These are phyloP conservation scores for Diglossa cyanea DNA, from an alignment of 2,797 vertebrate species.

Conservation along the genomic window DNA sequence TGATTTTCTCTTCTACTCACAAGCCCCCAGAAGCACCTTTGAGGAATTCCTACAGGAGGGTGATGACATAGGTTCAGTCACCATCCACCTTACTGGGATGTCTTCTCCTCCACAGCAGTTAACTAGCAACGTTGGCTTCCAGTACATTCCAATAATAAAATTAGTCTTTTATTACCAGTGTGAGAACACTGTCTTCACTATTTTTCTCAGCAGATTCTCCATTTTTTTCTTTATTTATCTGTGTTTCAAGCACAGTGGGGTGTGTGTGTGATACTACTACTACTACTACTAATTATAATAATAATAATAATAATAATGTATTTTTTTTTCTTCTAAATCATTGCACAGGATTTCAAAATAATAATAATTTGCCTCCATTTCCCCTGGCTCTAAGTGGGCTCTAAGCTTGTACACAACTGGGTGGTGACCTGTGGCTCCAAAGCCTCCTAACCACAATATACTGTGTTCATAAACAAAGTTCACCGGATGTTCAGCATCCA, in stretches of 20 bases:
- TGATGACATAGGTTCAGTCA: not conserved
- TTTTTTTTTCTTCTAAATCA: not conserved
- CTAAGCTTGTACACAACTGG: not conserved
- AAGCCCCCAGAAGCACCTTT: not conserved
- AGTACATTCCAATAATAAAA: not conserved
- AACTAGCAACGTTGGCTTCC: not conserved
- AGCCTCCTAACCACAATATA: not conserved
- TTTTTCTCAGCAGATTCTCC: not conserved
- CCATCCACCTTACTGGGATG: not conserved
- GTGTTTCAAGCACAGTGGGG: not conserved
- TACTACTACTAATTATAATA: too few species aligned
- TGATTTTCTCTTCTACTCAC: not conserved
- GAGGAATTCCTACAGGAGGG: not conserved
- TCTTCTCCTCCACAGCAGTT: not conserved
- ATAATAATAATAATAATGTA: not conserved
- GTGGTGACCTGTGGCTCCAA: not conserved
- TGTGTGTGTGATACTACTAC: too few species aligned
- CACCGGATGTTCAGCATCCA: slow-evolving; percentile 4
- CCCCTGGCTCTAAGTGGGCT: not conserved
- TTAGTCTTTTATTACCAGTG: not conserved
- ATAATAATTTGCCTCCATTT: not conserved
- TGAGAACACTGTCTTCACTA: not conserved
- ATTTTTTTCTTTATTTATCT: not conserved
- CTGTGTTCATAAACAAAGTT: not conserved
- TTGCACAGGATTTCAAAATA: not conserved